These are phyloP conservation scores for Dasypus novemcinctus DNA, from an alignment of 2,113 vertebrate genomes.

Conservation along the genomic window DNA sequence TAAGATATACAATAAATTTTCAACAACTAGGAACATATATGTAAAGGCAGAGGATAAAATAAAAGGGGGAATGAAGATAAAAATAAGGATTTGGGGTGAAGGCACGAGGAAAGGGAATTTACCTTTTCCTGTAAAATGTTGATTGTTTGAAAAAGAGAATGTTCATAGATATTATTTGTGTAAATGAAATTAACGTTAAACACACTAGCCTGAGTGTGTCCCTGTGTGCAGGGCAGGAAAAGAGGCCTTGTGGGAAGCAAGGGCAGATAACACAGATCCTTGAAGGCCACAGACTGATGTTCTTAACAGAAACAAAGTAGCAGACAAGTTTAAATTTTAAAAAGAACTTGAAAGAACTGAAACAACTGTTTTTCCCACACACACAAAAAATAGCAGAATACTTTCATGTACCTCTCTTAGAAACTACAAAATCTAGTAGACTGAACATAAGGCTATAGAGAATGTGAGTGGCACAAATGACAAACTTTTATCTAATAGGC, in stretches of 20 bases:
- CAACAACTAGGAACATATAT: neutral
- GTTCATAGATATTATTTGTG: neutral
- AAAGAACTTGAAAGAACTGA: constrained; percentile 4
- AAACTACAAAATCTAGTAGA: neutral
- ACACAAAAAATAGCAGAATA: neutral
- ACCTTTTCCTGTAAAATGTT: neutral
- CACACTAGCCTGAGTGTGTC: neutral
- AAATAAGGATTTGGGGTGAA: neutral
- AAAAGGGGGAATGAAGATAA: neutral
- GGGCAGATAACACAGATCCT: too few species aligned
- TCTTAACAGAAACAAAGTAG: neutral
- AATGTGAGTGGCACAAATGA: rapidly evolving
- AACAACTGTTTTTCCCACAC: neutral
- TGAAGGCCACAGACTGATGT: too few species aligned
- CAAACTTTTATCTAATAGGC: too few species aligned
- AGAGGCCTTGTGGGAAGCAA: too few species aligned
- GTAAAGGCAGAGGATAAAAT: neutral
- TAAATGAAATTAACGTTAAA: neutral
- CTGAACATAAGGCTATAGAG: neutral
- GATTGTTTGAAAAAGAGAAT: neutral
- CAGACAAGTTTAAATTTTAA: neutral
- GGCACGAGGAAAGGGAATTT: neutral
- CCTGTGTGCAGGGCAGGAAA: neutral
- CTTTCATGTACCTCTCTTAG: neutral
- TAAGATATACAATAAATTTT: neutral